Evolutionary conservation across 2,888 invertebrate genomes (phyloP), one percentile per base, ranked within the genome.

Genomic region (Monopis laevigella): DNA sequence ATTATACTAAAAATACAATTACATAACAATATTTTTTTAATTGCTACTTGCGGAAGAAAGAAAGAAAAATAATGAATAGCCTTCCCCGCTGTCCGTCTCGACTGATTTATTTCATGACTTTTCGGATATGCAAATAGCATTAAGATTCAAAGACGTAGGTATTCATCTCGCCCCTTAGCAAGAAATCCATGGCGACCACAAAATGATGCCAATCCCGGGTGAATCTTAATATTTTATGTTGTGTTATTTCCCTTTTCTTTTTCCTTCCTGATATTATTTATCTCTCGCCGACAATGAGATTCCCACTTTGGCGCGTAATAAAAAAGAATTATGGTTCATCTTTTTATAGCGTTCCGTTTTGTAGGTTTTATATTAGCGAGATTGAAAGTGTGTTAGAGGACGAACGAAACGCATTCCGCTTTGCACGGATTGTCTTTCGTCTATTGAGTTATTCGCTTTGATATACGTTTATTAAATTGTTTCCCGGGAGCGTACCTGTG

Each of bases 171-270:
- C 56, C 66, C 67, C 68, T 62, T 62, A 66, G 50, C 38, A 54
- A 71, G 69, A 66, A 73, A 74, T 68, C 68, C 65, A 59, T 58
- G 60, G 60, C 70, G 63, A 70, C 78, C 77, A 59, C 78, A 66
- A 62, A 75, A 78, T 75, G 74, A 78, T 72, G 74, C 73, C 78
- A 78, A 78, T 78, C 75, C 74, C 61, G 72, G 72, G 71, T 71
- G 73, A 77, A 78, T 78, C 75, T 80, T 78, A 77, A 78, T 80
- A 78, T 77, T 80, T 80, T 72, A 75, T 77, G 74, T 77, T 77
- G 77, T 77, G 74, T 75, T 77, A 75, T 77, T 77, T 72, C 69
- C 68, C 68, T 69, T 72, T 72, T 72, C 68, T 69, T 72, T 69
- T 75, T 77, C 70, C 71, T 71, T 73, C 65, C 66, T 66, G 64